Conservation (phyloP, 1,140 invertebrate genomes). For the Penaeus vannamei region DNA sequence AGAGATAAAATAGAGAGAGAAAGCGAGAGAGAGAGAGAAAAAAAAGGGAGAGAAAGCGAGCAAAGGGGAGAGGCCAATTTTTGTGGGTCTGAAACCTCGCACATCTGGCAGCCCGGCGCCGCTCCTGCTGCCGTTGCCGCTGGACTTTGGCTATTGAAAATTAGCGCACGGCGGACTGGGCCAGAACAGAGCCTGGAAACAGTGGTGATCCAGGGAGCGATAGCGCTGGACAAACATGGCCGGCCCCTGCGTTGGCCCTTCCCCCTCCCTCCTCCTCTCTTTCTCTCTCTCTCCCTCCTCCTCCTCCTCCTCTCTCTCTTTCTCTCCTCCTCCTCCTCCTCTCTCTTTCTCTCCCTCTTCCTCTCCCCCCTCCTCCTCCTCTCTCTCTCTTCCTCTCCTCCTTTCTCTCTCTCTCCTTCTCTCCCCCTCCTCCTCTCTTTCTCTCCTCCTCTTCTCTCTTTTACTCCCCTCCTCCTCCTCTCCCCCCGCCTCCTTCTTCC, state of each 20-base stretch:
- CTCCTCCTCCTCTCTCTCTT: background rate
- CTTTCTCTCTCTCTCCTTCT: background rate
- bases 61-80: no score
- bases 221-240: slow-evolving; percentile 24
- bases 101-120: no score
- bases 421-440: background rate
- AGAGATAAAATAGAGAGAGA: no score
- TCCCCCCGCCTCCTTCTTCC: background rate
- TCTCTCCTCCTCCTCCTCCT: background rate
- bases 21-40: no score
- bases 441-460: background rate
- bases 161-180: slow-evolving; percentile 29
- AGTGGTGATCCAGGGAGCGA: slow-evolving; percentile 39
- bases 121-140: no score
- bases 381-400: background rate
- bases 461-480: slow-evolving; percentile 4
- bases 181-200: slow-evolving; percentile 45
- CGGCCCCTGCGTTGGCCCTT: background rate
- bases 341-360: background rate
- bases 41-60: no score
- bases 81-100: no score
- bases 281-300: background rate
- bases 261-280: background rate
- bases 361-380: background rate
- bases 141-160: slow-evolving; percentile 29